Evolutionary conservation across 2,888 invertebrate species (phyloP).

Genomic region (Cylloceria caligata): DNA sequence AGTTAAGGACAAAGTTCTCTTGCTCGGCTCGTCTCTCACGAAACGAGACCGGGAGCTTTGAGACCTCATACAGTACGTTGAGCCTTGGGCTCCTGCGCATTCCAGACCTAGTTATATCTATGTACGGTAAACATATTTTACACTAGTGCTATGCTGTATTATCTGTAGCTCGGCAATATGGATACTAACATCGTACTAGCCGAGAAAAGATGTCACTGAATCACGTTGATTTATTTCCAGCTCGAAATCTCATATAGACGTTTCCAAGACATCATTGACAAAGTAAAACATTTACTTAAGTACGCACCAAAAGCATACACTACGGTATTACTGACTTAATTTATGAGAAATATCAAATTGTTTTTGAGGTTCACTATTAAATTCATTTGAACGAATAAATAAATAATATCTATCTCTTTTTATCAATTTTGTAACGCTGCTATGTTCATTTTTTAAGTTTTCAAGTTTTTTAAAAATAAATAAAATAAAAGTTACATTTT

Average conservation of each 20-base stretch:
- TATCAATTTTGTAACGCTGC: too few relatives aligned
- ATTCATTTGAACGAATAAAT: too few relatives aligned
- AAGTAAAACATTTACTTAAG: background rate
- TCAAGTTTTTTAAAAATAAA: too few relatives aligned
- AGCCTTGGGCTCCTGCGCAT: conserved; percentile 46
- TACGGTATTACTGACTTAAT: too few relatives aligned
- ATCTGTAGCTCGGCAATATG: conserved; percentile 8
- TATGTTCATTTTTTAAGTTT: too few relatives aligned
- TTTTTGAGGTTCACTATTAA: too few relatives aligned
- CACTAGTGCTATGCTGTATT: conserved; percentile 13
- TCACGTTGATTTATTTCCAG: background rate
- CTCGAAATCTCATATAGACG: background rate
- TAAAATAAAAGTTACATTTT: too few relatives aligned
- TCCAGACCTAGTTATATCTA: conserved; percentile 13
- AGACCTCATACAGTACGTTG: conserved; percentile 54
- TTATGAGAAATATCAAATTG: too few relatives aligned
- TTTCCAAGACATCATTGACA: background rate
- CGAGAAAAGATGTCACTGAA: background rate
- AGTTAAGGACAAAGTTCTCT: conserved; percentile 63
- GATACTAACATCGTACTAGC: background rate
- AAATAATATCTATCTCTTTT: too few relatives aligned
- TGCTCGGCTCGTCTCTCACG: conserved; percentile 45
- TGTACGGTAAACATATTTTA: conserved; percentile 17
- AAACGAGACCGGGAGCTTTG: conserved; percentile 6
- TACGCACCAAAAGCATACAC: background rate